These are phyloP conservation scores for Ceriagrion tenellum DNA, from an alignment of 2,888 invertebrate genomes.

Conservation along the genomic window DNA sequence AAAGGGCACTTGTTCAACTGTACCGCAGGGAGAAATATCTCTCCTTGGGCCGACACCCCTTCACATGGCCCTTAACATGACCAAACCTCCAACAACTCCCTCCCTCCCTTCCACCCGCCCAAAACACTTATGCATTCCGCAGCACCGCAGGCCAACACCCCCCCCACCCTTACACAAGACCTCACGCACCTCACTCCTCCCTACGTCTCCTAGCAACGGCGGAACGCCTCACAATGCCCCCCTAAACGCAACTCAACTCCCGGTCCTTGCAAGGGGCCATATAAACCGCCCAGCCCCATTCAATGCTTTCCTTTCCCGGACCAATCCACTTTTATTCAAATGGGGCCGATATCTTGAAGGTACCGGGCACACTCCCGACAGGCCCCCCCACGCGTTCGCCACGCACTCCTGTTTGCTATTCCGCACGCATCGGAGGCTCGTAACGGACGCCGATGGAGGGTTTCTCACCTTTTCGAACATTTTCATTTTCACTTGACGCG, in stretches of 20 bases:
- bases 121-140: not conserved
- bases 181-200: not conserved
- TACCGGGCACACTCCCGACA: not conserved
- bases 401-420: not conserved
- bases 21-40: constrained; percentile 8
- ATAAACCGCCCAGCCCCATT: not conserved
- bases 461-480: not conserved
- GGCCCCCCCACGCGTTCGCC: not conserved
- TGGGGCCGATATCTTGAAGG: not conserved
- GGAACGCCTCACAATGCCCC: not conserved
- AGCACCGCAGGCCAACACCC: not conserved
- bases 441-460: not conserved
- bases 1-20: not conserved
- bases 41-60: not conserved
- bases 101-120: not conserved
- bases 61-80: not conserved
- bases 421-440: not conserved
- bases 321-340: constrained; percentile 11
- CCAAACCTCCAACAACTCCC: not conserved
- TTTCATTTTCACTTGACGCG: not conserved
- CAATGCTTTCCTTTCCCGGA: not conserved
- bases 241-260: not conserved
- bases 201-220: not conserved
- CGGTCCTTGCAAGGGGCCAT: not conserved
- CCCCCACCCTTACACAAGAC: not conserved